Evolutionary conservation across 2,113 vertebrate genomes (phyloP).

Genomic region (Syrrhaptes paradoxus): DNA sequence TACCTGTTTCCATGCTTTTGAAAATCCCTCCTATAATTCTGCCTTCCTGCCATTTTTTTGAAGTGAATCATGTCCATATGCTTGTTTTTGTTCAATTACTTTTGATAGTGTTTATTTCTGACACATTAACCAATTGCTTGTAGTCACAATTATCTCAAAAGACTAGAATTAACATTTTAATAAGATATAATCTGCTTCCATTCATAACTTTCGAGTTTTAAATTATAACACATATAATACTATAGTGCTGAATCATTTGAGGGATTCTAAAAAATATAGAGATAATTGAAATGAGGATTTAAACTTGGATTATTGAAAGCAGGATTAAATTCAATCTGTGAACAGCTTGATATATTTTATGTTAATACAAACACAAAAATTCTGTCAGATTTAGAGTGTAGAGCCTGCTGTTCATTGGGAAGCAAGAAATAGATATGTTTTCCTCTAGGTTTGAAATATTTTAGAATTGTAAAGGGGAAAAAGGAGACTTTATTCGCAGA

Average conservation of each 20-base stretch:
- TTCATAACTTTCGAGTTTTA: constrained; percentile 45
- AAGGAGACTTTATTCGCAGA: background rate
- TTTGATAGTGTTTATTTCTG: constrained; percentile 51
- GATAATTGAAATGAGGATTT: constrained; percentile 70
- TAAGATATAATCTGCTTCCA: constrained; percentile 61
- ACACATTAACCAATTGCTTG: constrained; percentile 30
- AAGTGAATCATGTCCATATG: background rate
- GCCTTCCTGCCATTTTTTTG: background rate
- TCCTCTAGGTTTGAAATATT: background rate
- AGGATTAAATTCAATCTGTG: constrained; percentile 71
- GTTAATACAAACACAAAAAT: constrained; percentile 34
- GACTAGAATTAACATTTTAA: constrained; percentile 63
- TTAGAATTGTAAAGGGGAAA: background rate
- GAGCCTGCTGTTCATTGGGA: background rate
- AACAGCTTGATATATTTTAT: constrained; percentile 60
- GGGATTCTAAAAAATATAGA: constrained; percentile 51
- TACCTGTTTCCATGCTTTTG: background rate
- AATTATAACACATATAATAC: constrained; percentile 15
- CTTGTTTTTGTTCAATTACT: constrained; percentile 16
- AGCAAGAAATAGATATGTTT: constrained; percentile 5
- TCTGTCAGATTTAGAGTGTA: background rate
- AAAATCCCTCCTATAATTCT: background rate
- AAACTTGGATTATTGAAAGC: constrained; percentile 61
- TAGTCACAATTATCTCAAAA: constrained; percentile 42
- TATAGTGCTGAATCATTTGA: constrained; percentile 43